These are phyloP conservation scores for Brevipalpus yothersi DNA, from an alignment of 1,140 invertebrate species.

Conservation along the genomic window DNA sequence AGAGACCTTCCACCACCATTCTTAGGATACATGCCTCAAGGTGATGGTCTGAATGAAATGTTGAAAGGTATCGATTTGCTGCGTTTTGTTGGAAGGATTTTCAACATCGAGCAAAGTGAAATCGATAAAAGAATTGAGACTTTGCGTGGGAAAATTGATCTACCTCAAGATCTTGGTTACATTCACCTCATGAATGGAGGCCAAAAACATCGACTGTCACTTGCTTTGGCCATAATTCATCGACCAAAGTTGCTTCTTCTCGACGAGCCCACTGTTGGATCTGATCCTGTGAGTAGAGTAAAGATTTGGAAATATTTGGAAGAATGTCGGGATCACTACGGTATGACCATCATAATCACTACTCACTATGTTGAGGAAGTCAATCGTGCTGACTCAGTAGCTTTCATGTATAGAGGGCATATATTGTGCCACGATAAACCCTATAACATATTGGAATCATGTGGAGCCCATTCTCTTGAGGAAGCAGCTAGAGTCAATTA, in stretches of 20 bases:
- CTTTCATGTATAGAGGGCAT: conserved; percentile 17
- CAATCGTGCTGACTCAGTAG: conserved; percentile 22
- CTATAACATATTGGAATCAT: conserved; percentile 48
- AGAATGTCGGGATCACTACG: conserved; percentile 43
- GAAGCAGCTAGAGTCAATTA: too few relatives aligned
- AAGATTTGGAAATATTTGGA: conserved; percentile 41
- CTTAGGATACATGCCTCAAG: conserved; percentile 14
- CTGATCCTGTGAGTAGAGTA: conserved; percentile 62
- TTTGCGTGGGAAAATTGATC: conserved; percentile 59
- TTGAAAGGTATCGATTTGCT: conserved; percentile 82
- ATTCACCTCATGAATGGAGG: conserved; percentile 40
- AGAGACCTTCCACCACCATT: conserved; percentile 7
- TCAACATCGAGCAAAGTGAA: conserved; percentile 37
- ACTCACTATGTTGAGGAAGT: conserved; percentile 25
- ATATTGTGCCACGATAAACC: conserved; percentile 66
- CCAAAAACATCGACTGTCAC: conserved; percentile 68
- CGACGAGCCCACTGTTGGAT: conserved; percentile 80
- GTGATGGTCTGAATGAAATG: conserved; percentile 74
- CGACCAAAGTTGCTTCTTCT: conserved; percentile 82
- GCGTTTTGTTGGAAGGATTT: conserved; percentile 82
- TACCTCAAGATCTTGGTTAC: conserved; percentile 31
- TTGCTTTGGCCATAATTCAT: conserved; percentile 72
- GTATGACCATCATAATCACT: conserved; percentile 20
- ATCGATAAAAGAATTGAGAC: conserved; percentile 44
- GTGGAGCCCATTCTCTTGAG: conserved; percentile 61